Conservation (phyloP, 2,113 vertebrate species). For the Caranx ignobilis region DNA sequence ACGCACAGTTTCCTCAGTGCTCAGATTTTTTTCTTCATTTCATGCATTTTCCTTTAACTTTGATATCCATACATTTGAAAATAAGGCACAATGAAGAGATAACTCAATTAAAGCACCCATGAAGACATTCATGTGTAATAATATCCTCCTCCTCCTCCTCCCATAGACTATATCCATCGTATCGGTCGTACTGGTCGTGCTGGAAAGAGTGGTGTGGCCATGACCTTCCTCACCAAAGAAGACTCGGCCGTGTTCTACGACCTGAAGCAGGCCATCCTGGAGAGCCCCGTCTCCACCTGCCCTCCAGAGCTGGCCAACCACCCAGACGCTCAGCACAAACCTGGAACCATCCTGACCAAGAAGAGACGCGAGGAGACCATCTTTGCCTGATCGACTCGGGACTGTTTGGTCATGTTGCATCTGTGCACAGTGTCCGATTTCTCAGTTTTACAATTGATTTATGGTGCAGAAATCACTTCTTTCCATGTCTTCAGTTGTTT, state of each 20-base stretch:
- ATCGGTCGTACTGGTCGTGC: slow-evolving; percentile 97
- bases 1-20: neutral
- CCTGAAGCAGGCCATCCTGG: slow-evolving; percentile 96
- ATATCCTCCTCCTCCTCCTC: neutral
- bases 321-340: slow-evolving; percentile 98
- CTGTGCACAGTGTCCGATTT: neutral
- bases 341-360: slow-evolving; percentile 98
- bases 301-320: slow-evolving; percentile 97
- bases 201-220: slow-evolving; percentile 95
- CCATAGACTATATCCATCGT: slow-evolving; percentile 96
- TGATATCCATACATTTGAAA: neutral
- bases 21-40: neutral
- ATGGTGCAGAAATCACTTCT: neutral
- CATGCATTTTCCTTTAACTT: neutral
- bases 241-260: slow-evolving; percentile 97
- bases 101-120: neutral
- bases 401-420: slow-evolving; percentile 2
- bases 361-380: slow-evolving; percentile 98
- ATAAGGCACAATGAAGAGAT: neutral
- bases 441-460: neutral
- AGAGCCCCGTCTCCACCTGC: slow-evolving; percentile 96
- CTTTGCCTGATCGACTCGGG: slow-evolving; percentile 89
- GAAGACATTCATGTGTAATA: neutral
- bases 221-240: slow-evolving; percentile 99
- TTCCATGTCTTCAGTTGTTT: neutral